Conservation (phyloP, 1,140 invertebrate species). For the Papilio helenus region DNA sequence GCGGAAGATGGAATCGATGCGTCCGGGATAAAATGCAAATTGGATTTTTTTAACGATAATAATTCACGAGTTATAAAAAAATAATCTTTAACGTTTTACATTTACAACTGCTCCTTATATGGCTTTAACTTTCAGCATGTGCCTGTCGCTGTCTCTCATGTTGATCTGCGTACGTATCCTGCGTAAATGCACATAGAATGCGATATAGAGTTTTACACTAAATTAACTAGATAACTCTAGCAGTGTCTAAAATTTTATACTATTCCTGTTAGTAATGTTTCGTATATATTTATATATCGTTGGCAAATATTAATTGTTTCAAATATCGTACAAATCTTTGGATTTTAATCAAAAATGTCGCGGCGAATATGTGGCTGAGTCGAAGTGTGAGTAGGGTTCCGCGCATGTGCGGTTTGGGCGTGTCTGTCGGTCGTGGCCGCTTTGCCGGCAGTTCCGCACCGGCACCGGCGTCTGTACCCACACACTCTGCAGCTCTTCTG, state of each 20-base stretch:
- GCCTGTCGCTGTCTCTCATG: not conserved
- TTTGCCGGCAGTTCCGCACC: conserved; percentile 64
- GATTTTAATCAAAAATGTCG: conserved; percentile 12
- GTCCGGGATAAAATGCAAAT: conserved; percentile 6
- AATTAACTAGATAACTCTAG: not conserved
- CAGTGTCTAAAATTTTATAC: not conserved
- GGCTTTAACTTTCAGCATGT: no score
- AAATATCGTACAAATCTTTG: not conserved
- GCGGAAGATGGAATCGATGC: conserved; percentile 1
- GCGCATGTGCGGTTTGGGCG: conserved; percentile 78
- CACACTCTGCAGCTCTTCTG: conserved; percentile 44
- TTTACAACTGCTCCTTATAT: no score
- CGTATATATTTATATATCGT: not conserved
- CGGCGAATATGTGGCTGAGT: not conserved
- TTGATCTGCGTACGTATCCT: not conserved
- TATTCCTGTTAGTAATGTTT: not conserved
- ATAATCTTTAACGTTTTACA: not conserved
- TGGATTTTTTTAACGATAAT: not conserved
- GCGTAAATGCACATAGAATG: not conserved
- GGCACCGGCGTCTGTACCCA: conserved; percentile 48
- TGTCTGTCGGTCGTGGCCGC: conserved; percentile 64
- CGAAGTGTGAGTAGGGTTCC: conserved; percentile 45
- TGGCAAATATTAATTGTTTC: not conserved
- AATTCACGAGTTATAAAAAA: not conserved
- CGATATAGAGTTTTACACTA: not conserved